A percentile compares a stretch with the other conserved stretches of the same genome.
Evolutionary conservation across 2,113 vertebrate genomes (phyloP).

Genomic region (Varanus salvator): DNA sequence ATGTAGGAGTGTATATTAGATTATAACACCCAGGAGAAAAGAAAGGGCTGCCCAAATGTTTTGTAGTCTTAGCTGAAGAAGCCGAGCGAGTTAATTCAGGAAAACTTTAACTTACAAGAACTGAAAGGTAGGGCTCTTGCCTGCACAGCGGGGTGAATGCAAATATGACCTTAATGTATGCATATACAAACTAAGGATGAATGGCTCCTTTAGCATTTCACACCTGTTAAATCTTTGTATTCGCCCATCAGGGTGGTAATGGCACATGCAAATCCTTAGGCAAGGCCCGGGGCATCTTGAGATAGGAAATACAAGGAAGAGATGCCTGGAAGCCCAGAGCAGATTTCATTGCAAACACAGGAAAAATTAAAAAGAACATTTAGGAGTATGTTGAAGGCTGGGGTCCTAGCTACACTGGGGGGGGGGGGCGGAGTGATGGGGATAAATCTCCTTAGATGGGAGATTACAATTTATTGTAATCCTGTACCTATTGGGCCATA

Average conservation of each 20-base stretch:
- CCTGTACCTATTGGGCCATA: no score
- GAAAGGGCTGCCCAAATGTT: no score
- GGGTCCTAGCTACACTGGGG: neutral
- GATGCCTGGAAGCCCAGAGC: neutral
- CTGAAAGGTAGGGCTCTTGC: neutral
- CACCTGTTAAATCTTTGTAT: constrained; percentile 17
- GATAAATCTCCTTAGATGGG: neutral
- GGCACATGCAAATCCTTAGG: constrained; percentile 32
- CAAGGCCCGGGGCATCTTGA: neutral
- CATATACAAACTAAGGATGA: constrained; percentile 30
- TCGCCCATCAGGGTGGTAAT: neutral
- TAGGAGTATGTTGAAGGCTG: no score
- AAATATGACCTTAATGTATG: neutral
- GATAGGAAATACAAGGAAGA: no score
- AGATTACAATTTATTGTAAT: no score
- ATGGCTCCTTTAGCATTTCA: constrained; percentile 44
- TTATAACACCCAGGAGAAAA: no score
- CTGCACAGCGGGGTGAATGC: constrained; percentile 3
- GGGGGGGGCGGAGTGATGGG: no score
- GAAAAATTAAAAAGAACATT: neutral
- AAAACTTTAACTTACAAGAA: neutral
- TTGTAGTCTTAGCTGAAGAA: no score
- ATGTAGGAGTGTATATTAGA: neutral
- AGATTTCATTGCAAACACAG: neutral
- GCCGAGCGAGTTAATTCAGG: neutral